Conservation (phyloP, 1,140 invertebrate genomes). For the Drosophila lacteicornis region DNA sequence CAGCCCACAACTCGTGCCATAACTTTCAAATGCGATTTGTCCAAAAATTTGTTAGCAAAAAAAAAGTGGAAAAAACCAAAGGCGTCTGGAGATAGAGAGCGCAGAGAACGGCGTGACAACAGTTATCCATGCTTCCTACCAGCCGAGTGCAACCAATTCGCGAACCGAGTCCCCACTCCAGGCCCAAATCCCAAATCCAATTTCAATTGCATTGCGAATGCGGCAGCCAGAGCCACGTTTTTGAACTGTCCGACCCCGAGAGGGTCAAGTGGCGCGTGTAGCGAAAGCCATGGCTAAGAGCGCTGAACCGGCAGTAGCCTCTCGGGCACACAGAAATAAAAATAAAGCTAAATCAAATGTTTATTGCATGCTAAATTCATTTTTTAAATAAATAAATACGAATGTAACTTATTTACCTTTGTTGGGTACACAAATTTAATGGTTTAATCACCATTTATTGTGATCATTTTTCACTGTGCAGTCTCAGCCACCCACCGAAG, state of each 20-base stretch:
- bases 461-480: background rate
- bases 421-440: too few species aligned
- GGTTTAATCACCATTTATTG: background rate
- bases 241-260: constrained; percentile 67
- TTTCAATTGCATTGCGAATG: constrained; percentile 63
- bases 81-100: constrained; percentile 4
- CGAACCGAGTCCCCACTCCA: constrained; percentile 30
- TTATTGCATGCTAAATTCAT: background rate
- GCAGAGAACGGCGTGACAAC: constrained; percentile 37
- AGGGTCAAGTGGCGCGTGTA: constrained; percentile 81
- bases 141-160: constrained; percentile 41
- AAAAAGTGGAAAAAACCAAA: background rate
- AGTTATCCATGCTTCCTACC: constrained; percentile 32
- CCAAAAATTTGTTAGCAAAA: constrained; percentile 59
- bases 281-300: constrained; percentile 66
- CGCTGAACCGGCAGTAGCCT: constrained; percentile 24
- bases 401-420: background rate
- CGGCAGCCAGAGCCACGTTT: constrained; percentile 68
- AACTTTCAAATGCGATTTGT: constrained; percentile 77
- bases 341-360: background rate
- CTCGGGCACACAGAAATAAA: constrained; percentile 1
- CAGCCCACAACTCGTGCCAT: constrained; percentile 39
- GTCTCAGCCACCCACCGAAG: constrained; percentile 27
- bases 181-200: constrained; percentile 38
- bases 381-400: background rate